Evolutionary conservation across 2,888 invertebrate species (phyloP), one percentile per base, ranked within the genome.

Genomic region (Abrostola tripartita): DNA sequence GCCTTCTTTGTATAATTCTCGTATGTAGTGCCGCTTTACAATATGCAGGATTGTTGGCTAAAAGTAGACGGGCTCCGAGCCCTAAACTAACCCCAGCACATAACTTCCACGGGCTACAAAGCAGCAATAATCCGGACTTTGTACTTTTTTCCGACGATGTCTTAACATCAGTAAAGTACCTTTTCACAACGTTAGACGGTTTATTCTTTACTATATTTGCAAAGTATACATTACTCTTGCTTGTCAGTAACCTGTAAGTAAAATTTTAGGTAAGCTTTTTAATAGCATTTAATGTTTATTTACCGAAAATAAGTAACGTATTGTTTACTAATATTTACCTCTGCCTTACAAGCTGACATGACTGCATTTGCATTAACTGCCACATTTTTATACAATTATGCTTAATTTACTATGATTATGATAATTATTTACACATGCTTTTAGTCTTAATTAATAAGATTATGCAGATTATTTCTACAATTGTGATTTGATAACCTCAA

Each of bases 1-100:
- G 87, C 58, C 95, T 92, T 83, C 96, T 95, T 90, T 96, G 96
- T 79, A 95, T 93, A 83, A 95, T 87, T 72, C 95, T 95, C 5
- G 95, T 93, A 50, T 89, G 88, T 7, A 90, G 86, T 60, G 88
- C 89, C 1, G 96, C 94, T 65, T 97, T 97, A 71, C 97, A 97
- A 82, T 96, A 96, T 2, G 96, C 97, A 6, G 96, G 95, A 44
- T 95, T 95, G 85, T 96, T 88, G 68, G 81, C 87, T 37, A 89
- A 68, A n/a, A 93, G 72, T 52, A 87, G 82, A 52, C 90, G 90
- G 12, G 85, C 86, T 11, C 88, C 89, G 51, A 95, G 79, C 1
- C 92, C 94, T 83, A 94, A 81, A 82, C 93, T 90, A 14, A 94
- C 82, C n/a, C 95, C 95, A 9, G 91, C 86, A 71, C 94, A 92